Base-by-base conservation (phyloP, 2,113 vertebrate species). In the Myrmophylax atrothorax region DNA sequence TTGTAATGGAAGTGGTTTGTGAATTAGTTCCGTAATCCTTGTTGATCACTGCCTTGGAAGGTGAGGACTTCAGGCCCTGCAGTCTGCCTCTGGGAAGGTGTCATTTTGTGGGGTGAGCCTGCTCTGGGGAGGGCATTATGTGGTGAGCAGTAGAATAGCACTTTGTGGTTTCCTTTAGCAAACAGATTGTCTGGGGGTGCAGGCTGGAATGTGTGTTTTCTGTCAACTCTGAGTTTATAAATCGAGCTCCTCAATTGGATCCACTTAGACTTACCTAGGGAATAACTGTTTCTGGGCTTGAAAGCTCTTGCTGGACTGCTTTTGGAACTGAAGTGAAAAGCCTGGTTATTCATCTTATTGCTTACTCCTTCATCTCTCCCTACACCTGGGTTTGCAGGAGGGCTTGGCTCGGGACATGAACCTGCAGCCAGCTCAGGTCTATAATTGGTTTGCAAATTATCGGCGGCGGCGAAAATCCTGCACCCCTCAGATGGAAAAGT, bases 371-470 rank as follows among this genome's bases (percentile, higher is more conserved):
- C 52, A 37, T 84, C 22, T 78, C 37, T 85, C 56, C 35, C 25
- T 74, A 8, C 1, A 1, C 19, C 47, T 77, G 46, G 20, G 29
- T 93, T 91, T 87, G 53, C 94, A 98, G 97, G 97, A 98, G 37
- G 24, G 3, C 7, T 79, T 98, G 89, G 97, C 97, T 59, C 68
- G 1, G 15, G 92, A 95, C 37, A 67, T 64, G 10, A 93, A 92
- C 59, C 79, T 98, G 80, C 94, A 91, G 31, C 64, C 62, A 15
- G 42, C 63, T 50, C 97, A 97, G 77, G 55, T 98, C 58, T 97
- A 97, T 90, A 98, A 97, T 5, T 98, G 98, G 98, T 98, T 98
- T 85, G 96, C 97, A 74, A 98, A 98, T 67, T 97, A 97, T 40
- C 96, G 96, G 15, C 80, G 94, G 19, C 96, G 95, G 26, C 94